Base-by-base conservation (phyloP, 2,113 vertebrate genomes). In the Thamnaconus septentrionalis region DNA sequence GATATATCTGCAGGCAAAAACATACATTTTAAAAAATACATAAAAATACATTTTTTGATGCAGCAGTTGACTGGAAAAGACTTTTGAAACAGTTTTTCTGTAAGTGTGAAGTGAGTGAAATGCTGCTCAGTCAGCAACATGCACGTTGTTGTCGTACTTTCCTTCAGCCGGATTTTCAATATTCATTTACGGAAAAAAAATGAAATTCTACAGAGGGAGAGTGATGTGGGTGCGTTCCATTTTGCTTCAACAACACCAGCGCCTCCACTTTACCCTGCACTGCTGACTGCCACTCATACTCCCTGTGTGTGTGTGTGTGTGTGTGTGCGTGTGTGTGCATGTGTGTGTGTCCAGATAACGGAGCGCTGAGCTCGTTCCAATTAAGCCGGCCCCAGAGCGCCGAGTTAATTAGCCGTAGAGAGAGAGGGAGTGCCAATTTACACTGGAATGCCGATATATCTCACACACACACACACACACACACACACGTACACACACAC, bases 391-490 rank as follows among this genome's bases (percentile, higher is more conserved):
- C 77, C 81, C 77, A 69, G 73, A 85, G 85, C 79, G 41, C 64
- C 61, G 43, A 75, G 69, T 83, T 91, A 89, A 90, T 90, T 90
- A 90, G 74, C 71, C 59, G 78, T 80, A 79, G 79, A 87, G 78
- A 85, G 63, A 75, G 69, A 80, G 81, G 54, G 61, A 79, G 76
- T 76, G 69, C 69, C 80, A 88, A 84, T 86, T 84, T 87, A 61
- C 60, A 31, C 57, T 41, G 67, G 69, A 65, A 75, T 75, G 71
- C 62, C 74, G 76, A 71, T 59, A 64, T 80, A 61, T 62, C 66
- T 53, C 9, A 0, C 47, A 42, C 39, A 59, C 51, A 40, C 59
- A 18, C 59, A 57, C 59, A 8, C 51, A 31, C 49, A 39, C 41
- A 7, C 31, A 53, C 61, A 45, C 45, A 55, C 41, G 42, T 39